These are phyloP conservation scores for Cuniculus paca DNA, from an alignment of 2,797 vertebrate species.

Conservation along the genomic window DNA sequence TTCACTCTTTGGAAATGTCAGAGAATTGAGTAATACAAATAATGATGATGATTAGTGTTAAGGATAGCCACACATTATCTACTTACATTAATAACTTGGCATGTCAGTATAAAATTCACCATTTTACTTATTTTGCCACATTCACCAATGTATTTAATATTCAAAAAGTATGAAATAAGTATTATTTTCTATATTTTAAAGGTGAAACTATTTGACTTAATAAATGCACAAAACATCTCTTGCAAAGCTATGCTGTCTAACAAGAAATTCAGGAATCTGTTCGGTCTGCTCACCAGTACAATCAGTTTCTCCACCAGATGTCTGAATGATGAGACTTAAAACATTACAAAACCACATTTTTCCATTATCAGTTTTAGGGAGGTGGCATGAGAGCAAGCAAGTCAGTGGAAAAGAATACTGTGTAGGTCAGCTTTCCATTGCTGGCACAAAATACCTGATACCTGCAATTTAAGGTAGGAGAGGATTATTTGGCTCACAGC, in stretches of 20 bases:
- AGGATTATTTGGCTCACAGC: not conserved
- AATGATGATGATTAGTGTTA: too few relatives aligned
- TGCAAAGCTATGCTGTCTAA: too few relatives aligned
- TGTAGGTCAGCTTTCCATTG: not conserved
- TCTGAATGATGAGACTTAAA: not conserved
- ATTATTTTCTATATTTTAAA: not conserved
- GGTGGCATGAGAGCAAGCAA: too few relatives aligned
- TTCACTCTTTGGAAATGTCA: not conserved
- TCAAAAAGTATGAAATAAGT: not conserved
- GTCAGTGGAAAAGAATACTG: not conserved
- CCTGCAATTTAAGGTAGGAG: not conserved
- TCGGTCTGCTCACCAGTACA: not conserved
- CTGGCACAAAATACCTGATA: not conserved
- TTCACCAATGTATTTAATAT: not conserved
- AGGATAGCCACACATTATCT: rapidly evolving
- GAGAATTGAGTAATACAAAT: not conserved
- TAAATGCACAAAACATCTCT: not conserved
- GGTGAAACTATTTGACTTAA: not conserved
- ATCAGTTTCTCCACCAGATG: rapidly evolving
- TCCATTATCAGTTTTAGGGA: too few relatives aligned
- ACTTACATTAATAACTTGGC: too few relatives aligned
- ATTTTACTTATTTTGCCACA: not conserved
- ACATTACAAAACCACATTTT: not conserved
- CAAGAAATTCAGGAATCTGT: too few relatives aligned
- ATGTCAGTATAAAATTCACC: not conserved